Base-by-base conservation (phyloP, 2,797 vertebrate species). In the Iguana delicatissima region DNA sequence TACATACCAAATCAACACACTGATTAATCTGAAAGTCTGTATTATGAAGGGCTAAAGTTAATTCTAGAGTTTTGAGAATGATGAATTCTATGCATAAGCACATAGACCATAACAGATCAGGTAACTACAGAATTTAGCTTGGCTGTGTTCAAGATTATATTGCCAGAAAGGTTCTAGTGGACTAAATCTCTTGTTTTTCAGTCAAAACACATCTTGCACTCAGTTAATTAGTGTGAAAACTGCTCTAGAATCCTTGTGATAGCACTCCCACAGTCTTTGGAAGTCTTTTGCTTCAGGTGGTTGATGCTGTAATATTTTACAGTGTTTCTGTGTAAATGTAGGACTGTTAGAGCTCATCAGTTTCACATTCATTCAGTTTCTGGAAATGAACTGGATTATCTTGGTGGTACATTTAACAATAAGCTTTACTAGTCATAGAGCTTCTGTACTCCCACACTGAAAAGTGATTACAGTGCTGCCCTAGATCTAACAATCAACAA, bases 161-260 rank as follows among this genome's bases (percentile, higher is more conserved):
- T 95, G 82, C 42, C 79, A 82, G 22, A 90, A 88, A 42, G 42
- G 8, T 52, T 62, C 22, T 79, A 94, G 20, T 88, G 89, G 89
- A 93, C 80, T 82, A 2, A 42, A 35, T 86, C 91, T 93, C 26
- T 85, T 76, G 0, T 84, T 93, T 90, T 16, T 29, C 38, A 83
- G 82, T 87, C 85, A 93, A 91, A 94, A 90, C 86, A 73, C n/a
- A 52, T 91, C 95, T 95, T 83, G 90, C 35, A 80, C 59, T 90
- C 85, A 91, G 59, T 89, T 82, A 91, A 52, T 42, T 89, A 81
- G 69, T 77, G 86, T 92, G 74, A 64, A 90, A 10, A 91, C 93
- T 82, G 81, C 86, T 93, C 26, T 85, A 86, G 88, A 79, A 90
- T 80, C 24, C 55, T 84, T 90, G 80, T 13, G 29, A 95, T 84